Conservation (phyloP, 2,113 vertebrate species). For the Spizaetus ornatus region DNA sequence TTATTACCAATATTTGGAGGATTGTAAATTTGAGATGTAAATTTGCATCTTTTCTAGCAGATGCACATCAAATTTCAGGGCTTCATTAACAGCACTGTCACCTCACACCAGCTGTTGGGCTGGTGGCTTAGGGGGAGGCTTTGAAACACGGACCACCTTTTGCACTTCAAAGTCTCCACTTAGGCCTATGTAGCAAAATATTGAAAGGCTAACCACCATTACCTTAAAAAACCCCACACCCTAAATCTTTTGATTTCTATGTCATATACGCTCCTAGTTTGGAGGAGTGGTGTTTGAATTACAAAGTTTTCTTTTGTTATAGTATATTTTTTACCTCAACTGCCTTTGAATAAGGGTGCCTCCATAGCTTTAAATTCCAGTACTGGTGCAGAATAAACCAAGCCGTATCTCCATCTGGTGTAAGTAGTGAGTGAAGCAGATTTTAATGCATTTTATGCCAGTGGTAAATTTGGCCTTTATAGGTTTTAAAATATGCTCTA, state of each 20-base stretch:
- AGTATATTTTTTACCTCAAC: not conserved
- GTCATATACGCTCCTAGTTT: not conserved
- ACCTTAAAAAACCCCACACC: not conserved
- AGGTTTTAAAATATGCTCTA: not conserved
- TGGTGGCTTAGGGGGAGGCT: not conserved
- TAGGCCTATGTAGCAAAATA: rapidly evolving
- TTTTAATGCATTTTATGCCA: not conserved
- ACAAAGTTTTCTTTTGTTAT: not conserved
- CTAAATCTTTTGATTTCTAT: not conserved
- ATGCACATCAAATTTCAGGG: not conserved
- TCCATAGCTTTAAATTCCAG: not conserved
- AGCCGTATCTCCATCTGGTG: not conserved
- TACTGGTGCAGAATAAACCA: not conserved
- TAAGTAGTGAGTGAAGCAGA: not conserved
- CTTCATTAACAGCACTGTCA: not conserved
- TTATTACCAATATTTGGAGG: not conserved
- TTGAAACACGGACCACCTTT: not conserved
- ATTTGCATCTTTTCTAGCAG: not conserved
- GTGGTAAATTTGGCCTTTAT: not conserved
- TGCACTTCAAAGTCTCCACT: not conserved
- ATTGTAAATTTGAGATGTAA: not conserved
- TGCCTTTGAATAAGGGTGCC: not conserved
- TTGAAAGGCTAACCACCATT: not conserved
- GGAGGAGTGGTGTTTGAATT: not conserved
- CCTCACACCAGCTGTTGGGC: not conserved